Conservation (phyloP, 2,888 invertebrate species). For the Phlogophora meticulosa region DNA sequence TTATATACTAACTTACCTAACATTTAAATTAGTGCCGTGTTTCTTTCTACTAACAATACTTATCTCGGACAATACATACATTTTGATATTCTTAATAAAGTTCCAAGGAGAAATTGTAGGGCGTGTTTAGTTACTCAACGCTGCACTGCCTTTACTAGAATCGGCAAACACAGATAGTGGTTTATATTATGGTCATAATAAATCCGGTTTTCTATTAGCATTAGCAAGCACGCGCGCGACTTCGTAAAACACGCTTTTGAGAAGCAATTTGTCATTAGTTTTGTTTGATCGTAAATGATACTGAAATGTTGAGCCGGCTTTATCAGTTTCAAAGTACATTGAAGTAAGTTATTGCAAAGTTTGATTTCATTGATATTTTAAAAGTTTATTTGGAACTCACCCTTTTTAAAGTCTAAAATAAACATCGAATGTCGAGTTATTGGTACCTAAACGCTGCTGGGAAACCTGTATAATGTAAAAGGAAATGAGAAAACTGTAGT, state of each 20-base stretch:
- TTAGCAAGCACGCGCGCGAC: conserved; percentile 64
- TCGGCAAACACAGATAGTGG: conserved; percentile 57
- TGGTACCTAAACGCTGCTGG: conserved; percentile 18
- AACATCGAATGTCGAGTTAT: conserved; percentile 22
- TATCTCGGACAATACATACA: conserved; percentile 4
- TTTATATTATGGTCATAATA: conserved; percentile 57
- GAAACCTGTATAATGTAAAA: conserved; percentile 65
- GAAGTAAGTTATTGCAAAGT: conserved; percentile 27
- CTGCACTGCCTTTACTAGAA: conserved; percentile 49
- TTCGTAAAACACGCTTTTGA: conserved; percentile 66
- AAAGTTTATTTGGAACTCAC: background rate
- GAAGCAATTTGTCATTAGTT: conserved; percentile 70
- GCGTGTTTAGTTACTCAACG: conserved; percentile 42
- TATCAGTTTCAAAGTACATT: conserved; percentile 39
- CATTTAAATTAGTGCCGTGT: conserved; percentile 7
- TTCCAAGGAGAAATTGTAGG: conserved; percentile 35
- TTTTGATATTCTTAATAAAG: conserved; percentile 14
- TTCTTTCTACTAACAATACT: background rate
- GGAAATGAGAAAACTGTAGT: conserved; percentile 73
- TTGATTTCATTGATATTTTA: conserved; percentile 18
- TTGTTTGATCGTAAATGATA: conserved; percentile 65
- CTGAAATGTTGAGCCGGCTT: conserved; percentile 56
- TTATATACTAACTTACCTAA: conserved; percentile 7
- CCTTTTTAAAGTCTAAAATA: conserved; percentile 14
- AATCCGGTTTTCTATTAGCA: conserved; percentile 68